Evolutionary conservation across 2,797 vertebrate species (phyloP), one percentile per base, ranked within the genome.

Genomic region (Thalassophryne amazonica): DNA sequence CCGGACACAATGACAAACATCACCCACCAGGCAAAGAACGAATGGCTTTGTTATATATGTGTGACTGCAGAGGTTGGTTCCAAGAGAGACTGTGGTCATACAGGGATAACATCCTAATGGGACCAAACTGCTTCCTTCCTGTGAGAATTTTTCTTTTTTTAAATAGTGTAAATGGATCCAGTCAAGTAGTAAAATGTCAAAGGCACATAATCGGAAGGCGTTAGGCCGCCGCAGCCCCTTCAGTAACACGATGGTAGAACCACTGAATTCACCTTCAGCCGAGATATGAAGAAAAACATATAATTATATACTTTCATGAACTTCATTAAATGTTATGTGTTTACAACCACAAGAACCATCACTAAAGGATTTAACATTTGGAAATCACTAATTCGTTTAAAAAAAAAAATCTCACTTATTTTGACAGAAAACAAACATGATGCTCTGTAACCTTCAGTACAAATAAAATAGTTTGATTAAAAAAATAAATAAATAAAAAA

Each of bases 381-480:
- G 14, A 38, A 27, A 24, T 56, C 47, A 49, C 36, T 55, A 24
- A 59, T 24, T 24, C 33, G 15, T 20, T 45, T 34, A 7, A 50
- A 64, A 45, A 81, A 67, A 63, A 39, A 17, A 38, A 49, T 28
- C 71, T 72, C 39, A 28, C 22, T 65, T 59, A 30, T 74, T 76
- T 78, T 57, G 42, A 69, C 53, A 62, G 21, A 47, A 23, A 27
- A 13, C 60, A 52, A 60, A 49, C 76, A 40, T 47, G 51, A 78
- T 75, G 76, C 45, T 85, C 56, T 84, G 72, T 82, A 83, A 76
- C 54, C 63, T 73, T 61, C 56, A 72, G 50, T 56, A 74, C 40
- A 69, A 84, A 83, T 78, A 78, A 85, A 84, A 54, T 47, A 57
- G 54, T 80, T 74, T 71, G 51, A 64, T 76, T 48, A 47, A 67